Percentiles rank a stretch among this genome's conserved stretches.
Conservation (phyloP, 2,797 vertebrate species). For the Astyanax mexicanus region DNA sequence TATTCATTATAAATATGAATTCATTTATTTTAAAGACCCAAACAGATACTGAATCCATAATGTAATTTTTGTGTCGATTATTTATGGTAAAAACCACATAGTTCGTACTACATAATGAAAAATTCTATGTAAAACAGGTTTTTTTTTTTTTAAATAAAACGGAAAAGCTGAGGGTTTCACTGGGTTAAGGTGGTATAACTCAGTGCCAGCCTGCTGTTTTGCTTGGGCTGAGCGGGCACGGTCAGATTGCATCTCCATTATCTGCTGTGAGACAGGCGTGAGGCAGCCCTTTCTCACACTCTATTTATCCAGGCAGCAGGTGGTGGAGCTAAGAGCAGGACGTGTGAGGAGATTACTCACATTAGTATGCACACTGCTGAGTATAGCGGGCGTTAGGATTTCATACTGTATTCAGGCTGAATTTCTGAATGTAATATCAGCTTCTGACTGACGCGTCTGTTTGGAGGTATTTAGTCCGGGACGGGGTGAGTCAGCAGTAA, state of each 20-base stretch:
- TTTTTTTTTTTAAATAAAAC: no score
- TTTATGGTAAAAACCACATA: no score
- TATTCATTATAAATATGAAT: no score
- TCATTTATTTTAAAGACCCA: no score
- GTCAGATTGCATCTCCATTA: constrained; percentile 51
- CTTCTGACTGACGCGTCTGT: not conserved
- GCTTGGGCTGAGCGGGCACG: constrained; percentile 41
- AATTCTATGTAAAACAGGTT: no score
- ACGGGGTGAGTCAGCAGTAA: constrained; percentile 14
- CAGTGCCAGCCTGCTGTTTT: constrained; percentile 44
- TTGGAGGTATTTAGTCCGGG: constrained; percentile 3
- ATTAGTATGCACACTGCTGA: constrained; percentile 36
- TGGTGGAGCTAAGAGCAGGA: constrained; percentile 44
- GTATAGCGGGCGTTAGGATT: constrained; percentile 9
- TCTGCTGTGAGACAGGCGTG: constrained; percentile 45
- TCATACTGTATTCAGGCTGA: not conserved
- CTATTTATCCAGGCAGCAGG: constrained; percentile 55
- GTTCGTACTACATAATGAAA: no score
- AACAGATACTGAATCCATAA: no score
- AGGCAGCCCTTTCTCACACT: constrained; percentile 31
- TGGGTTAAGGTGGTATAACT: not conserved
- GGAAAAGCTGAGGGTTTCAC: no score
- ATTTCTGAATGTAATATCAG: not conserved
- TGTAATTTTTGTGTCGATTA: no score
- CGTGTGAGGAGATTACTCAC: constrained; percentile 27